Conservation (phyloP, 2,797 vertebrate genomes). For the Lerista edwardsae region DNA sequence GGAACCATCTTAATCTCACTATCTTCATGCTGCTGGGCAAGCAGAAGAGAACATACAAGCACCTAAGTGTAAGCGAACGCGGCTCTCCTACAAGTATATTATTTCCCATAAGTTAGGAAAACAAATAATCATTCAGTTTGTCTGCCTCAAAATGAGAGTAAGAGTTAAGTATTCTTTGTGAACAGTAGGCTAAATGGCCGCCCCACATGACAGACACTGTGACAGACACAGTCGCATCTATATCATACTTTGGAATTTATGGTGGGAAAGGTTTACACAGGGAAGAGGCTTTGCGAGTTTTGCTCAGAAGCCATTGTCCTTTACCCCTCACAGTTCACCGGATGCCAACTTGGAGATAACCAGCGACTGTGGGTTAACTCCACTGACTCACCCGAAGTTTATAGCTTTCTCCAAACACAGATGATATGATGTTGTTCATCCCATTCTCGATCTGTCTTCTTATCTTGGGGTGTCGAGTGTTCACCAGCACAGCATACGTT, state of each 20-base stretch:
- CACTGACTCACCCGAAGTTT: constrained; percentile 67
- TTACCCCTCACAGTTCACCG: not conserved
- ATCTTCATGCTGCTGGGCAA: not conserved
- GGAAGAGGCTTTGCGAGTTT: not conserved
- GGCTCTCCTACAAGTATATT: not conserved
- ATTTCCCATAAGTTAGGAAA: too few species aligned
- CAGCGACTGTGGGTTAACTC: not conserved
- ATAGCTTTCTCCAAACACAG: constrained; percentile 75
- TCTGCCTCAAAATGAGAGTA: too few species aligned
- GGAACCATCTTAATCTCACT: too few species aligned
- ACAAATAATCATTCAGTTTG: too few species aligned
- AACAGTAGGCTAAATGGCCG: not conserved
- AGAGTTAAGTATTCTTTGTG: not conserved
- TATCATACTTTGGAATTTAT: not conserved
- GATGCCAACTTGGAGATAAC: not conserved
- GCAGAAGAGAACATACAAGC: not conserved
- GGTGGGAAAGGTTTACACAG: too few species aligned
- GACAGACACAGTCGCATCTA: not conserved
- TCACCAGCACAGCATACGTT: constrained; percentile 74
- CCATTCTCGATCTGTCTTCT: constrained; percentile 70
- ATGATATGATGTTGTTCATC: constrained; percentile 74
- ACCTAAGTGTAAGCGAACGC: not conserved
- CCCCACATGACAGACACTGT: not conserved
- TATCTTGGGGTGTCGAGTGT: constrained; percentile 76
- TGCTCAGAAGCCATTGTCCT: too few species aligned